Conservation (phyloP, 2,888 invertebrate species). For the Arge pagana region DNA sequence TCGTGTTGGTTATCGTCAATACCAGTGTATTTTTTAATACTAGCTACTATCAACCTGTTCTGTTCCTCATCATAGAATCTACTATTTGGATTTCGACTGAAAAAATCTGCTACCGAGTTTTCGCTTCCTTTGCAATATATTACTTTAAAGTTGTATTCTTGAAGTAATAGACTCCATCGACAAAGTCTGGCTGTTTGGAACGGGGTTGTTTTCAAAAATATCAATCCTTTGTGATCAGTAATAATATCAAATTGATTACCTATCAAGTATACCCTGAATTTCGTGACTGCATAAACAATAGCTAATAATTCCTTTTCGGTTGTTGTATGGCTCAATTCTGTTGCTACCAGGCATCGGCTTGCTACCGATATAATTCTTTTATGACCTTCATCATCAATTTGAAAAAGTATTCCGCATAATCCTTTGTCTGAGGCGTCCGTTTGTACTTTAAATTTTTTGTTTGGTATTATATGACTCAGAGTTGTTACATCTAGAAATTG, state of each 20-base stretch:
- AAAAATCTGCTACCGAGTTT: slow-evolving; percentile 26
- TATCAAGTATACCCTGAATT: slow-evolving; percentile 26
- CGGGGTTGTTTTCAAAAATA: slow-evolving; percentile 29
- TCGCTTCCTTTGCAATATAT: slow-evolving; percentile 21
- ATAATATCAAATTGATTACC: slow-evolving; percentile 25
- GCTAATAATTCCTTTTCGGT: slow-evolving; percentile 29
- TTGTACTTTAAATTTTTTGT: slow-evolving; percentile 18
- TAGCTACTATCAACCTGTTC: slow-evolving; percentile 15
- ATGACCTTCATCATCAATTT: slow-evolving; percentile 17
- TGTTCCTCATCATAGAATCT: slow-evolving; percentile 18
- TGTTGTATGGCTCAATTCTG: slow-evolving; percentile 24
- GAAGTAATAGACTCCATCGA: slow-evolving; percentile 30
- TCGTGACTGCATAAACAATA: slow-evolving; percentile 27
- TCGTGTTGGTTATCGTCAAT: too few species aligned
- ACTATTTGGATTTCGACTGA: slow-evolving; percentile 18
- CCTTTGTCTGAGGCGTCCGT: slow-evolving; percentile 29
- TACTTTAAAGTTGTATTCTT: slow-evolving; percentile 29
- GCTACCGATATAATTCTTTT: slow-evolving; percentile 23
- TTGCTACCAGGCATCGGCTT: slow-evolving; percentile 24
- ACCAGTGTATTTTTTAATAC: too few species aligned
- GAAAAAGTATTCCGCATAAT: slow-evolving; percentile 29
- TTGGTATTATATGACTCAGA: slow-evolving; percentile 6
- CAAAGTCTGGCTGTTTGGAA: slow-evolving; percentile 26
- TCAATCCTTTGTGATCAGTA: slow-evolving; percentile 27
- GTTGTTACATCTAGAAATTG: slow-evolving; percentile 21